A percentile compares a stretch with the other conserved stretches of the same genome.
Conservation (phyloP, 2,888 invertebrate genomes). For the Sisyra terminalis region DNA sequence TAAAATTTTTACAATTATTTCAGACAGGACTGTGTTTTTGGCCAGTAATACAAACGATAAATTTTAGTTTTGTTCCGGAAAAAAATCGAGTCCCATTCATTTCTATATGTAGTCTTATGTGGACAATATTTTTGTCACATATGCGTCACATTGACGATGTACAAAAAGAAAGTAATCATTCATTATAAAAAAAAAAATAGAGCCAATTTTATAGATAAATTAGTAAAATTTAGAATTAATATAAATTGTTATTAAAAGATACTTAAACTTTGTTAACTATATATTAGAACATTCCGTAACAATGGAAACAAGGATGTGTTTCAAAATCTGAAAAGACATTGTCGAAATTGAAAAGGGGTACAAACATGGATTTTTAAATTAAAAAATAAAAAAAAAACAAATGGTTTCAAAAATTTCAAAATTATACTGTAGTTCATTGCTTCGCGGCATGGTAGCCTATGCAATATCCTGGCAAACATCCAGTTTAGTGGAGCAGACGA, state of each 20-base stretch:
- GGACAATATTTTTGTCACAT: conserved; percentile 44
- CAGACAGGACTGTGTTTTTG: conserved; percentile 43
- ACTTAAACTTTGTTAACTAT: no score
- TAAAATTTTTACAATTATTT: no score
- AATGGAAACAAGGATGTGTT: no score
- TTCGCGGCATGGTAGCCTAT: conserved; percentile 53
- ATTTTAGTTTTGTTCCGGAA: conserved; percentile 40
- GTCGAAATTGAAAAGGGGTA: no score
- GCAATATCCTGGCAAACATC: conserved; percentile 56
- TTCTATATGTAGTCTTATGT: conserved; percentile 43
- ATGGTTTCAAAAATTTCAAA: no score
- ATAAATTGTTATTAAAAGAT: no score
- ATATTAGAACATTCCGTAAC: no score
- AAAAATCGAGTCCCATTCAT: conserved; percentile 44
- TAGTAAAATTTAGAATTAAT: no score
- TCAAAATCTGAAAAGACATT: no score
- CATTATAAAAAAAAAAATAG: not conserved
- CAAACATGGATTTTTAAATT: no score
- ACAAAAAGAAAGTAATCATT: not conserved
- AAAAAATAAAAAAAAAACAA: no score
- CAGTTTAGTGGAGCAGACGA: conserved; percentile 52
- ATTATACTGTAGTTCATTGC: conserved; percentile 15
- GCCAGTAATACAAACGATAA: conserved; percentile 47
- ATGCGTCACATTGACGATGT: no score
- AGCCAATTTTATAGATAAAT: not conserved